Evolutionary conservation across 2,888 invertebrate species (phyloP).

Genomic region (Stictocephala bisonia): DNA sequence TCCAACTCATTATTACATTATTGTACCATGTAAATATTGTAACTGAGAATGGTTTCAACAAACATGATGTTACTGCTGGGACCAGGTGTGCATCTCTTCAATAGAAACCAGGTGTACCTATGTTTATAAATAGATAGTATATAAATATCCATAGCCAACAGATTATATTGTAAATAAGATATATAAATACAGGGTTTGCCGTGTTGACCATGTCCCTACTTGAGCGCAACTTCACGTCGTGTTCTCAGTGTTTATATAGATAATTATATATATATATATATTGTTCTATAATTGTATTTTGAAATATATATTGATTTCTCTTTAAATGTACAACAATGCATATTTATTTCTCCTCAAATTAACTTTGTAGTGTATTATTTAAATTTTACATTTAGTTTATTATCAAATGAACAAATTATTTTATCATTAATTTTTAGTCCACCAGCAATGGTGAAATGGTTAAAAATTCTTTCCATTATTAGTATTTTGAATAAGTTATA

Average conservation of each 20-base stretch:
- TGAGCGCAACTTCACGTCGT: slow-evolving; percentile 31
- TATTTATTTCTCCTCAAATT: slow-evolving; percentile 3
- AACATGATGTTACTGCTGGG: too few relatives aligned
- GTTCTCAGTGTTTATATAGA: slow-evolving; percentile 37
- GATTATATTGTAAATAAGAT: slow-evolving; percentile 37
- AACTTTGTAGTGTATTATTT: too few relatives aligned
- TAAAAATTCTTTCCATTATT: too few relatives aligned
- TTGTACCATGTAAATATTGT: background rate
- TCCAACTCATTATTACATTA: background rate
- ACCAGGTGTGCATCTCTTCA: background rate
- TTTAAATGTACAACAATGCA: slow-evolving; percentile 29
- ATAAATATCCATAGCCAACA: slow-evolving; percentile 28
- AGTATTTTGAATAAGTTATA: too few relatives aligned
- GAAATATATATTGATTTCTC: slow-evolving; percentile 40
- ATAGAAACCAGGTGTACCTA: background rate
- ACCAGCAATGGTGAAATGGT: too few relatives aligned
- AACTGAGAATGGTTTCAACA: background rate
- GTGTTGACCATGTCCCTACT: background rate
- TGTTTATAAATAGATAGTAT: slow-evolving; percentile 6
- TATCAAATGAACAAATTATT: too few relatives aligned
- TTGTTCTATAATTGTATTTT: slow-evolving; percentile 40
- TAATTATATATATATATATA: slow-evolving; percentile 38
- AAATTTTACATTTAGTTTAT: too few relatives aligned
- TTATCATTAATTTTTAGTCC: too few relatives aligned
- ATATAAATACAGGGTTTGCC: slow-evolving; percentile 35